Conservation (phyloP, 2,113 vertebrate genomes). For the Muntiacus muntjak region DNA sequence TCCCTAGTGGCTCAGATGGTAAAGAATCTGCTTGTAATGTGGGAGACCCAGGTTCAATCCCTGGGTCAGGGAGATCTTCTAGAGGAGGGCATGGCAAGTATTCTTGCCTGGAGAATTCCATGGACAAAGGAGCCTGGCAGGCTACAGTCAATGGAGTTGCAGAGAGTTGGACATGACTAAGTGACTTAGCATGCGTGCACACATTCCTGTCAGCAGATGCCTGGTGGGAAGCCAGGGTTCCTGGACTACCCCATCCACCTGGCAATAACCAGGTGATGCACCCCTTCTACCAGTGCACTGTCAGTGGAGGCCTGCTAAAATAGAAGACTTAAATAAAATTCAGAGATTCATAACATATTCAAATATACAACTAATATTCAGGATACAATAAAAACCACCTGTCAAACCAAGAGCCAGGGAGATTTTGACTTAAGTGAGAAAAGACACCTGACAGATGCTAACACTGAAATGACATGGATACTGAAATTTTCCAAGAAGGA, state of each 20-base stretch:
- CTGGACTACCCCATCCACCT: neutral
- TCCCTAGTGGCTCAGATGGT: neutral
- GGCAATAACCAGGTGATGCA: neutral
- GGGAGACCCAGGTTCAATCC: neutral
- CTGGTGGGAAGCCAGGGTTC: neutral
- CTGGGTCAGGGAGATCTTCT: neutral
- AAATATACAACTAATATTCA: neutral
- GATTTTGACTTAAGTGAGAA: conserved; percentile 14
- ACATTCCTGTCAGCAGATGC: neutral
- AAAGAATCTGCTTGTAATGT: neutral
- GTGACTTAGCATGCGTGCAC: neutral
- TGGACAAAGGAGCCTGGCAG: neutral
- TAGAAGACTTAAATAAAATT: neutral
- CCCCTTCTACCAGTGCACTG: neutral
- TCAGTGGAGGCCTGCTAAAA: neutral
- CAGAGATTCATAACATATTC: neutral
- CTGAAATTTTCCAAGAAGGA: neutral
- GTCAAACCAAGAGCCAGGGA: neutral
- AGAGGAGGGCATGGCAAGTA: neutral
- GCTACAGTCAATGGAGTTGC: neutral
- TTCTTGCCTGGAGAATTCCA: neutral
- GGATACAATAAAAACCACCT: neutral
- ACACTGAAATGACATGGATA: neutral
- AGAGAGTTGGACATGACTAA: neutral
- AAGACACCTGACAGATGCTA: neutral